Evolutionary conservation across 2,113 vertebrate genomes (phyloP).

Genomic region (Alosa alosa): DNA sequence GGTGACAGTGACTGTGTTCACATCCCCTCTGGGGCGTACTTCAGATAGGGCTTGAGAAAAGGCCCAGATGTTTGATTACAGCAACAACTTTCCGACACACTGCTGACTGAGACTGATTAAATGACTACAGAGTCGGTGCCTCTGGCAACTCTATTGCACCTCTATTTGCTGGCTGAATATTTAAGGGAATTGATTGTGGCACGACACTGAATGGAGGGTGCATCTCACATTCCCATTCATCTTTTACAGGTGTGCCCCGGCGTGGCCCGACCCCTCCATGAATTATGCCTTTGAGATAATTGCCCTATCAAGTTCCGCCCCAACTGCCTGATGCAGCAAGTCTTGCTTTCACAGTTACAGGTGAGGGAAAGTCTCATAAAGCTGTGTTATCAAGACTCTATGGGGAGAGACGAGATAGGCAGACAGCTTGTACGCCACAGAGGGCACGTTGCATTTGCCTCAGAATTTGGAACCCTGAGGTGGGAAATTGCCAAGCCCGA

Average conservation of each 20-base stretch:
- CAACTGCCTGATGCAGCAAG: neutral
- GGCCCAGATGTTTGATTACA: conserved; percentile 13
- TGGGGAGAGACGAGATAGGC: neutral
- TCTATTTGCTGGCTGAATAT: neutral
- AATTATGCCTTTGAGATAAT: conserved; percentile 25
- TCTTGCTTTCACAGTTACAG: neutral
- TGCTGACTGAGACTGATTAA: neutral
- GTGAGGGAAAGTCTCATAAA: conserved; percentile 18
- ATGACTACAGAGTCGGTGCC: neutral
- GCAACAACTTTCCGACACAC: neutral
- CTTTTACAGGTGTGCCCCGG: neutral
- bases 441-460: neutral
- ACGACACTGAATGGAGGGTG: neutral
- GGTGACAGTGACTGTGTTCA: conserved; percentile 3
- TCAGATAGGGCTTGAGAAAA: conserved; percentile 6
- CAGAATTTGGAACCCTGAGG: too few relatives aligned
- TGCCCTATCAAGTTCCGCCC: neutral
- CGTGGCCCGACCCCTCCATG: neutral
- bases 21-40: neutral
- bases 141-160: neutral
- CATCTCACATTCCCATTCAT: conserved; percentile 20
- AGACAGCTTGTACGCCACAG: neutral
- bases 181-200: neutral
- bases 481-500: too few relatives aligned
- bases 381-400: neutral